phyloP scores from a whole-genome alignment of 1,140 invertebrate genomes.

The Brachionus calyciflorus region DNA sequence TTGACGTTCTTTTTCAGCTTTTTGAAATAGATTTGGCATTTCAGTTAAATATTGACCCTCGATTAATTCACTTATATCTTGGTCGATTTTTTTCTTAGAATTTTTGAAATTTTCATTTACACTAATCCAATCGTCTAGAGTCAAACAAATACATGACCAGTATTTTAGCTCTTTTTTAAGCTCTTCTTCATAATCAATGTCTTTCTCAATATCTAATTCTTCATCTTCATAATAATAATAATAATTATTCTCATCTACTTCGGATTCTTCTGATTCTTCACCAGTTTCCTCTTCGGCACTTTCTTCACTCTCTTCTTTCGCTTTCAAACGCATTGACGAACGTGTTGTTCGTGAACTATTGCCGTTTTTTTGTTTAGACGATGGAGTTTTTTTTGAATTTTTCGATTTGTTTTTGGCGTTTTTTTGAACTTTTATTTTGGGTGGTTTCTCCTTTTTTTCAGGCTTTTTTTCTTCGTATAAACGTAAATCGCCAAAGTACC shows the following conservation, averaged over 20 bases:
- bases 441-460: neutral
- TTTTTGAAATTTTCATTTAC: neutral
- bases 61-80: neutral
- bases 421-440: neutral
- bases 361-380: too few relatives aligned
- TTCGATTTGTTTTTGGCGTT: neutral
- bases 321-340: neutral
- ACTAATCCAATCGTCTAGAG: neutral
- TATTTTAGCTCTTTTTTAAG: conserved; percentile 18
- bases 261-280: neutral
- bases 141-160: conserved; percentile 32
- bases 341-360: neutral
- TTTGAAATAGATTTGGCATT: conserved; percentile 19
- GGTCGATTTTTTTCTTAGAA: neutral
- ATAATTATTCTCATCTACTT: neutral
- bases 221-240: neutral
- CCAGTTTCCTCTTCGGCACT: neutral
- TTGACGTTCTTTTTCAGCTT: conserved; percentile 3
- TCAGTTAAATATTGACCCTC: conserved; percentile 33
- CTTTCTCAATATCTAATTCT: neutral
- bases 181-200: neutral
- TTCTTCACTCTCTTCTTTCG: neutral
- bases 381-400: neutral
- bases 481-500: conserved; percentile 43
- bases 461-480: conserved; percentile 16